Base-by-base conservation (phyloP, 2,113 vertebrate species). In the Oxygymnocypris stewartii region DNA sequence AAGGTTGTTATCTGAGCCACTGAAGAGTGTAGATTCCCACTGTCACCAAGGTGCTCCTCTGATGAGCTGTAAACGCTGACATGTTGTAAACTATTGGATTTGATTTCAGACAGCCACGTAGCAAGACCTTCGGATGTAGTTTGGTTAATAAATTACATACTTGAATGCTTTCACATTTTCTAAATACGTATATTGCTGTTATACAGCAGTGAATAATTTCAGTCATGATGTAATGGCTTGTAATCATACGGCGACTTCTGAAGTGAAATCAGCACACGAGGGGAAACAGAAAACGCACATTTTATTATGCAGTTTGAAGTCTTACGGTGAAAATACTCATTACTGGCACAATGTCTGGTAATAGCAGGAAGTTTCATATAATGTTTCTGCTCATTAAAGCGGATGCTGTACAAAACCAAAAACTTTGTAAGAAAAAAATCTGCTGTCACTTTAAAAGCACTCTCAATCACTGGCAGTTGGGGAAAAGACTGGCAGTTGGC, bases 41-140 rank as follows among this genome's bases (percentile, higher is more conserved):
- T 87, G 71, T 90, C 89, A 88, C 80, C 88, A 73, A 89, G 91
- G 69, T 84, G 40, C 87, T 86, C 63, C 89, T 92, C 91, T 91
- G 93, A 93, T 92, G 92, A 91, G 90, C 88, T 91, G 92, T 91
- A 94, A 93, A 93, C 90, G 92, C 91, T 92, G 91, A 92, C 93
- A 90, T 92, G 92, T 89, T 93, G 92, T 93, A 92, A 93, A 94
- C 90, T 90, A 86, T 89, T 84, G 85, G 90, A 91, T 93, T 91
- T 91, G 63, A 92, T 93, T 94, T 93, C 93, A 90, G 78, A 65
- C 79, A 25, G 37, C 61, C 75, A 61, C 49, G 12, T 65, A 49
- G 78, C n/a, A 2, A 51, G 37, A 69, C 14, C 31, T 59, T 88
- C 28, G 23, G 73, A 73, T 47, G 40, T 25, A 61, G 31, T 73